Base-by-base conservation (phyloP, 2,888 invertebrate genomes). In the Ichneumon xanthorius region DNA sequence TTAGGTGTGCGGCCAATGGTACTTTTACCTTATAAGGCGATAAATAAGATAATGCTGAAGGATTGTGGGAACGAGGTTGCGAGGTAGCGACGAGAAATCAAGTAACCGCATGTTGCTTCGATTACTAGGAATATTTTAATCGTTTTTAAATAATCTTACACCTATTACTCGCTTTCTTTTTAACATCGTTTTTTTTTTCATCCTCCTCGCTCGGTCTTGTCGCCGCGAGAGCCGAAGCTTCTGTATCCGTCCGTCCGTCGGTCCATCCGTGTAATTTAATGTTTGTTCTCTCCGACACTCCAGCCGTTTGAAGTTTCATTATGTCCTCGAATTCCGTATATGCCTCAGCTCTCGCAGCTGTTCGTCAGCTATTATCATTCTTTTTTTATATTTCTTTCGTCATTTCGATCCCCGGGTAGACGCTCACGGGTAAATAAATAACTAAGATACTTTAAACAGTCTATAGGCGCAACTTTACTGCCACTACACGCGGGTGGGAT, bases 401-500 rank as follows among this genome's bases (percentile, higher is more conserved):
- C 63, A 50, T 48, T 58, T 68, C 50, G 67, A 40, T 78, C 72
- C 77, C 85, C 85, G 61, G 67, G 82, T 45, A 86, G 84, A 73
- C 84, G 82, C 88, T 88, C 86, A 87, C 87, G 79, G 88, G 92
- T 93, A 93, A 93, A 93, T 93, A 94, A 93, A 94, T 93, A 93
- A 92, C 93, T 93, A 93, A 93, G 92, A 92, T 93, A 93, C 90
- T 92, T 92, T 91, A 92, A 93, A 94, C 93, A 94, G 93, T 93
- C 93, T 94, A 93, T 92, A 91, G 92, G 90, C 89, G 91, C 91
- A 90, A 90, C 85, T 79, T 90, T 90, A 90, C 88, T 87, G 87
- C 89, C 88, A 91, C 86, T 86, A 83, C 86, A 83, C 86, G 85
- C 83, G 88, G 87, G 87, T 87, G 85, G 86, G 87, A 88, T 89